A percentile compares a stretch with the other conserved stretches of the same genome.
These are phyloP conservation scores for Bos javanicus DNA, from an alignment of 2,113 vertebrate genomes.

Conservation along the genomic window DNA sequence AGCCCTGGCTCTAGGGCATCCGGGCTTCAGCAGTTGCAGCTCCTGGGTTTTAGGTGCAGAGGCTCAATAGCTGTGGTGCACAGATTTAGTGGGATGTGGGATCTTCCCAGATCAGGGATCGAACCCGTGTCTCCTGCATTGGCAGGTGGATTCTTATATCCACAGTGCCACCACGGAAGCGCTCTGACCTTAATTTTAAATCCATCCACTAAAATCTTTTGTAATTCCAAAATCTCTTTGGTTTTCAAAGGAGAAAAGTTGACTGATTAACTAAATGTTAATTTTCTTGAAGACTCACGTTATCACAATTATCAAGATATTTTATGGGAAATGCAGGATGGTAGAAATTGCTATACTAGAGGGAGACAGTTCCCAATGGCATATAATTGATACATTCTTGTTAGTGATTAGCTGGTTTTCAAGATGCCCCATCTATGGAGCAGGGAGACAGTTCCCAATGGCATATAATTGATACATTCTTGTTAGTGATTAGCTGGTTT, in stretches of 20 bases:
- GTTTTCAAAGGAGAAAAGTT: background rate
- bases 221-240: background rate
- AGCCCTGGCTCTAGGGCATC: background rate
- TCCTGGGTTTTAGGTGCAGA: background rate
- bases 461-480: background rate
- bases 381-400: background rate
- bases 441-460: background rate
- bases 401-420: background rate
- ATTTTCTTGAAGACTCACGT: background rate
- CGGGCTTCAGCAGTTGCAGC: background rate
- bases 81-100: background rate
- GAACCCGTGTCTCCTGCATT: background rate
- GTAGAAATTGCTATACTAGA: background rate
- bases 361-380: background rate
- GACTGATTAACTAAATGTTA: background rate
- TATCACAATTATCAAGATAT: background rate
- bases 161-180: background rate
- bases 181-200: background rate
- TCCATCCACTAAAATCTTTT: background rate
- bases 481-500: background rate
- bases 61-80: background rate
- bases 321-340: background rate
- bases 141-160: background rate
- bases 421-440: background rate
- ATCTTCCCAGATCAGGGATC: background rate